Conservation (phyloP, 2,888 invertebrate species). For the Shargacucullia verbasci region DNA sequence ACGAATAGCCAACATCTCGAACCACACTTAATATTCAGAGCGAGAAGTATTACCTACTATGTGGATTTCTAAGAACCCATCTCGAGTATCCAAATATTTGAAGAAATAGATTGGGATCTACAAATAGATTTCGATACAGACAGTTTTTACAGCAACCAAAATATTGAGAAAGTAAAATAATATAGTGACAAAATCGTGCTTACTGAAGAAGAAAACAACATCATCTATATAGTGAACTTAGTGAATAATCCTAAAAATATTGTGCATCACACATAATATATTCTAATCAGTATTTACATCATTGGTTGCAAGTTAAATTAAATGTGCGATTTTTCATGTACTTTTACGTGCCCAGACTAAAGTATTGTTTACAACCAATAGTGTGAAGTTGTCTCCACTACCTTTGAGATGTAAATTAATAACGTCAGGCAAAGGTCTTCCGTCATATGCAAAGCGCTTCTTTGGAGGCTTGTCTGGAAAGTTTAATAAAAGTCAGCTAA, state of each 20-base stretch:
- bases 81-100: constrained; percentile 35
- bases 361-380: constrained; percentile 24
- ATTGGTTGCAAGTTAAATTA: constrained; percentile 2
- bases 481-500: constrained; percentile 22
- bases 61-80: constrained; percentile 15
- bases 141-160: constrained; percentile 8
- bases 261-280: constrained; percentile 24
- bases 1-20: too few relatives aligned
- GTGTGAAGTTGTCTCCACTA: constrained; percentile 56
- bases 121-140: constrained; percentile 2
- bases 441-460: constrained; percentile 83
- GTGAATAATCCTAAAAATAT: constrained; percentile 9
- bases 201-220: constrained; percentile 10
- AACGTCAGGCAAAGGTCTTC: constrained; percentile 80
- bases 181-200: constrained; percentile 35
- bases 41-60: background rate
- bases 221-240: constrained; percentile 11
- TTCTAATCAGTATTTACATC: constrained; percentile 36
- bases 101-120: constrained; percentile 17
- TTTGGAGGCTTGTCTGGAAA: constrained; percentile 76
- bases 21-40: constrained; percentile 10
- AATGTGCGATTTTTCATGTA: constrained; percentile 24
- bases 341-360: constrained; percentile 40
- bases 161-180: constrained; percentile 5
- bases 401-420: constrained; percentile 87